Conservation (phyloP, 2,113 vertebrate species). For the Gadus chalcogrammus region DNA sequence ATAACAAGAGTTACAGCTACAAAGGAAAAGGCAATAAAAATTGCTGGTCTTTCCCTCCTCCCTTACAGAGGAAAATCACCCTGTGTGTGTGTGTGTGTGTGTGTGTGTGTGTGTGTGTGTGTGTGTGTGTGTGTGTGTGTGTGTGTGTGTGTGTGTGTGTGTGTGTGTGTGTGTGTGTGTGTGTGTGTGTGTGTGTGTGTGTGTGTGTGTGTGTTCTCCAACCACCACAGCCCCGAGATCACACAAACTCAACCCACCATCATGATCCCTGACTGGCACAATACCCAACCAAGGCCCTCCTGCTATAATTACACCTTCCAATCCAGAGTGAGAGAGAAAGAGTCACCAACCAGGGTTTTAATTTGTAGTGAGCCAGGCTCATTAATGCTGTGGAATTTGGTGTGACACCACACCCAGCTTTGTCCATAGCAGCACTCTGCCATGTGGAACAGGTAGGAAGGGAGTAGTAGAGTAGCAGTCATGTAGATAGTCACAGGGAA, state of each 20-base stretch:
- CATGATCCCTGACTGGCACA: conserved; percentile 26
- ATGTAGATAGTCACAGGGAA: too few relatives aligned
- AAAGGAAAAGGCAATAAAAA: too few relatives aligned
- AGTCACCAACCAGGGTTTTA: conserved; percentile 15
- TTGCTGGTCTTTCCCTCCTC: too few relatives aligned
- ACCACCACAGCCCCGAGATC: background rate
- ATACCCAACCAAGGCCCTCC: conserved; percentile 25
- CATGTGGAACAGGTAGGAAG: conserved; percentile 36
- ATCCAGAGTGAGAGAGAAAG: background rate
- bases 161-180: background rate
- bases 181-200: too few relatives aligned
- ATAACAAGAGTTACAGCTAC: too few relatives aligned
- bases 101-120: background rate
- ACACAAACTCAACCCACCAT: conserved; percentile 18
- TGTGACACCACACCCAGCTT: conserved; percentile 51
- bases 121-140: too few relatives aligned
- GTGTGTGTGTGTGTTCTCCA: conserved; percentile 4
- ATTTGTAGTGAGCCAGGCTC: conserved; percentile 29
- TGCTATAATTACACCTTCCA: too few relatives aligned
- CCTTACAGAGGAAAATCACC: too few relatives aligned
- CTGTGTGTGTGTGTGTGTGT: too few relatives aligned
- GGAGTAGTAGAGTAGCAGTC: conserved; percentile 14
- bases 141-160: background rate
- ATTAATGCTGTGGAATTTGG: conserved; percentile 39
- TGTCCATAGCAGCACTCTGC: conserved; percentile 41